A percentile compares a stretch with the other conserved stretches of the same genome.
These are phyloP conservation scores for Zeugodacus cucurbitae DNA, from an alignment of 1,140 invertebrate species.

Conservation along the genomic window DNA sequence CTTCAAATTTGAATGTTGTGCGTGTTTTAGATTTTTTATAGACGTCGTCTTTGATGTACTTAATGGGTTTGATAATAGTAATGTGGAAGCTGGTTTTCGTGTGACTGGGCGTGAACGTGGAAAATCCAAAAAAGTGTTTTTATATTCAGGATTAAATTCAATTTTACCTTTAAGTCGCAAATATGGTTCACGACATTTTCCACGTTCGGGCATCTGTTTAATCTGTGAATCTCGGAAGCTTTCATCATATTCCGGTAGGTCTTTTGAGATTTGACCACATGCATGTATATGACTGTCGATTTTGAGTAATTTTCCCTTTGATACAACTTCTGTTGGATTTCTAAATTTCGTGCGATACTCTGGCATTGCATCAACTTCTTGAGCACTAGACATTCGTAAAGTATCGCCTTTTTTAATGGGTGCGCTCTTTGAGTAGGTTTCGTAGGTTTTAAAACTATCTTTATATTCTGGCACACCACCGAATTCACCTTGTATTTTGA, in stretches of 20 bases:
- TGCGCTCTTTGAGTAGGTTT: conserved; percentile 61
- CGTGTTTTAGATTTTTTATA: neutral
- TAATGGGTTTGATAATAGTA: conserved; percentile 54
- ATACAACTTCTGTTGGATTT: conserved; percentile 56
- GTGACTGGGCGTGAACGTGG: conserved; percentile 60
- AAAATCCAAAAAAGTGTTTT: conserved; percentile 61
- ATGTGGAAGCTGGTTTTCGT: conserved; percentile 60
- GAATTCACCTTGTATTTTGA: conserved; percentile 61
- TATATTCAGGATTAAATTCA: conserved; percentile 64
- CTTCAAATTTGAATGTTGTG: conserved; percentile 4
- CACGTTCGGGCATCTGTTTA: conserved; percentile 61
- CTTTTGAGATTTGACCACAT: conserved; percentile 59
- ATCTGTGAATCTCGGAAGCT: conserved; percentile 64
- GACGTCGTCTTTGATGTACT: conserved; percentile 31
- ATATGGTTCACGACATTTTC: conserved; percentile 59
- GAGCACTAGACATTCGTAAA: conserved; percentile 57
- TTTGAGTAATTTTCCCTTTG: conserved; percentile 56
- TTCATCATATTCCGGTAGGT: conserved; percentile 63
- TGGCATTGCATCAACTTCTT: conserved; percentile 46
- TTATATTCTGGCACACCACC: conserved; percentile 58
- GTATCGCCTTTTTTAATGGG: conserved; percentile 63
- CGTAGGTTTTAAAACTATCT: conserved; percentile 63
- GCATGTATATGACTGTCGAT: conserved; percentile 58
- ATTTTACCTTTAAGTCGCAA: conserved; percentile 61
- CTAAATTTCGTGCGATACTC: conserved; percentile 62